phyloP scores from a whole-genome alignment of 2,797 vertebrate genomes.

The Ara ararauna region DNA sequence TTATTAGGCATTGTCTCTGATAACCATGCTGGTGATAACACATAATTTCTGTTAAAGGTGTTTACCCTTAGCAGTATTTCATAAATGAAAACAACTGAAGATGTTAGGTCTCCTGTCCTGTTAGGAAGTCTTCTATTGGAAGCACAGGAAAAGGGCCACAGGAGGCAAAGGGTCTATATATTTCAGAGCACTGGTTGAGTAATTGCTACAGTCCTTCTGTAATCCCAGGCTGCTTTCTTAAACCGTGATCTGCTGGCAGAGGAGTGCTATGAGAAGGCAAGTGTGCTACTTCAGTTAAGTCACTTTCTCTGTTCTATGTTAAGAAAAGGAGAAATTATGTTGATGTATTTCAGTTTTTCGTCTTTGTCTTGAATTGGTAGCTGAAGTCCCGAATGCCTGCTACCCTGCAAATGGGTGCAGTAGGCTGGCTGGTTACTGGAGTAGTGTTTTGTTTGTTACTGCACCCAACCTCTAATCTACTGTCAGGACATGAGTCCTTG shows the following conservation, averaged over 20 bases:
- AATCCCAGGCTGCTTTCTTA: background rate
- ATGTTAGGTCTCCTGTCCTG: background rate
- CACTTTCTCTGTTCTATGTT: background rate
- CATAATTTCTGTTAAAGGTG: background rate
- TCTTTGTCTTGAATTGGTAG: background rate
- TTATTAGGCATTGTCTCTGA: background rate
- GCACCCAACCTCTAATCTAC: background rate
- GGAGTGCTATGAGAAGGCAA: background rate
- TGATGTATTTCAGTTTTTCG: rapidly evolving
- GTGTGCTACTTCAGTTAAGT: background rate
- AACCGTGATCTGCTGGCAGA: background rate
- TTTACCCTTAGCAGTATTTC: background rate
- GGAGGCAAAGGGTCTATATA: background rate
- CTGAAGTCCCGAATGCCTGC: background rate
- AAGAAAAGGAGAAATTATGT: background rate
- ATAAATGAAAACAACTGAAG: background rate
- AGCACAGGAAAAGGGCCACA: background rate
- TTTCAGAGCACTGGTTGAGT: background rate
- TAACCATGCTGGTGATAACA: background rate
- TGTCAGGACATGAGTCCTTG: background rate
- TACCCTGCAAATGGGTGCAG: background rate
- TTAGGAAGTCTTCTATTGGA: background rate
- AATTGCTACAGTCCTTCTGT: background rate
- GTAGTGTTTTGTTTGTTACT: background rate
- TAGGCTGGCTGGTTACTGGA: background rate